Evolutionary conservation across 2,888 invertebrate species (phyloP).

Genomic region (Sycophila texana): DNA sequence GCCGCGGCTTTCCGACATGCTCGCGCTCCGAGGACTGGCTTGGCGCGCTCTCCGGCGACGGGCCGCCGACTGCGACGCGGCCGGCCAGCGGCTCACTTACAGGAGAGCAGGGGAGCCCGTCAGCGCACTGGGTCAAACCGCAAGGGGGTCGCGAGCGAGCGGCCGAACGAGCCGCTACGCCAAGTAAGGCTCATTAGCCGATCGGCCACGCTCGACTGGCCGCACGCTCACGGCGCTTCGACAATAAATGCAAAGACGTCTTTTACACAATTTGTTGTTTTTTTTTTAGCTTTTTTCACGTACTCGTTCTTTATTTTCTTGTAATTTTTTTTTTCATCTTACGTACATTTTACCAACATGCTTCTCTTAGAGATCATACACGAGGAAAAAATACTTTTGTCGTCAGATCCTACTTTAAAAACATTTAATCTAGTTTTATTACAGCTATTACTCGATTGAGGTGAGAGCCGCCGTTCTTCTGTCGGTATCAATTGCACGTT

Average conservation of each 20-base stretch:
- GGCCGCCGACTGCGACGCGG: not conserved
- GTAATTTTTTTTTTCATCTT: not conserved
- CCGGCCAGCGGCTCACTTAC: not conserved
- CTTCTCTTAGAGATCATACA: constrained; percentile 29
- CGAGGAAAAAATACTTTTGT: constrained; percentile 3
- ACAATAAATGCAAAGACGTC: not conserved
- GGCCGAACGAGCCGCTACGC: constrained; percentile 1
- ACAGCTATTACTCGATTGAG: constrained; percentile 12
- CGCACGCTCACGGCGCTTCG: too few relatives aligned
- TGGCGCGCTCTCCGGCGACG: constrained; percentile 8
- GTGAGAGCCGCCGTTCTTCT: constrained; percentile 16
- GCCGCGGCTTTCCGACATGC: constrained; percentile 71
- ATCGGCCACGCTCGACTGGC: too few relatives aligned
- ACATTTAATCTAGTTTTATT: constrained; percentile 41
- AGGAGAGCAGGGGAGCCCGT: not conserved
- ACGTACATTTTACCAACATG: constrained; percentile 26
- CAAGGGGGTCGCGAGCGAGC: constrained; percentile 38
- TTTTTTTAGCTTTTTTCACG: constrained; percentile 18
- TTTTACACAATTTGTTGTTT: constrained; percentile 2
- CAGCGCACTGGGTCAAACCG: constrained; percentile 49
- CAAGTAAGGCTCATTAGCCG: too few relatives aligned
- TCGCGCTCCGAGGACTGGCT: constrained; percentile 27
- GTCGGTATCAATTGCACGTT: constrained; percentile 29
- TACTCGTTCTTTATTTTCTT: constrained; percentile 42
- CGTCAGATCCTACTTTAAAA: constrained; percentile 13